These are phyloP conservation scores for Psittacara wagleri DNA, from an alignment of 2,113 vertebrate species.

Conservation along the genomic window DNA sequence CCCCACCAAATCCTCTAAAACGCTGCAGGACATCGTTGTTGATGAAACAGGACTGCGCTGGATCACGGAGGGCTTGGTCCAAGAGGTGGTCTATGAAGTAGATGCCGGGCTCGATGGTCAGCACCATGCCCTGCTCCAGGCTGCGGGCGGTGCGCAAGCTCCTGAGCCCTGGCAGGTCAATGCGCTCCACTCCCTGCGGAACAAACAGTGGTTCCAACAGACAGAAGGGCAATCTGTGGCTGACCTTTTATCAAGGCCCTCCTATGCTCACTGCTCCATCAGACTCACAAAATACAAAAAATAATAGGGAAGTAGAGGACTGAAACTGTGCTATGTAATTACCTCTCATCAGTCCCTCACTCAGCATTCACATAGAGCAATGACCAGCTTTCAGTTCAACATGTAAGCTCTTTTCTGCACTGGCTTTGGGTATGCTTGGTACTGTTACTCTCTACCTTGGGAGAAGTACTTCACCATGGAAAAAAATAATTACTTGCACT, in stretches of 20 bases:
- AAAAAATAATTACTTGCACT: neutral
- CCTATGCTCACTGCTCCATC: fast-evolving
- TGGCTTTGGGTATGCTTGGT: neutral
- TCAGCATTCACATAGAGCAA: fast-evolving
- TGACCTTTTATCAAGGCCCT: neutral
- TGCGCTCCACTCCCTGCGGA: constrained; percentile 83
- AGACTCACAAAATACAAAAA: neutral
- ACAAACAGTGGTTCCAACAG: neutral
- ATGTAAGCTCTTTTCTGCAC: neutral
- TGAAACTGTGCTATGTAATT: neutral
- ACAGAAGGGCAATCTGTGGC: fast-evolving
- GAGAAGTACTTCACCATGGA: neutral
- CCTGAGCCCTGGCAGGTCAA: constrained; percentile 82
- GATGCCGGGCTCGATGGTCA: constrained; percentile 93
- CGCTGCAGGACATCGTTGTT: constrained; percentile 80
- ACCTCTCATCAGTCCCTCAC: neutral
- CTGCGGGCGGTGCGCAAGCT: constrained; percentile 86
- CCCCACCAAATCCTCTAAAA: constrained; percentile 89
- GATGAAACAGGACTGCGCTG: constrained; percentile 85
- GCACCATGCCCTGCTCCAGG: constrained; percentile 90
- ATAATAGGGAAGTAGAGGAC: neutral
- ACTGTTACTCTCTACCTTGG: neutral
- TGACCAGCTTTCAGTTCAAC: neutral
- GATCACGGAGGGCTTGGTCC: constrained; percentile 84
- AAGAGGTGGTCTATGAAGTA: constrained; percentile 94